Evolutionary conservation across 2,113 vertebrate species (phyloP), one percentile per base, ranked within the genome.

Genomic region (Lynx canadensis): DNA sequence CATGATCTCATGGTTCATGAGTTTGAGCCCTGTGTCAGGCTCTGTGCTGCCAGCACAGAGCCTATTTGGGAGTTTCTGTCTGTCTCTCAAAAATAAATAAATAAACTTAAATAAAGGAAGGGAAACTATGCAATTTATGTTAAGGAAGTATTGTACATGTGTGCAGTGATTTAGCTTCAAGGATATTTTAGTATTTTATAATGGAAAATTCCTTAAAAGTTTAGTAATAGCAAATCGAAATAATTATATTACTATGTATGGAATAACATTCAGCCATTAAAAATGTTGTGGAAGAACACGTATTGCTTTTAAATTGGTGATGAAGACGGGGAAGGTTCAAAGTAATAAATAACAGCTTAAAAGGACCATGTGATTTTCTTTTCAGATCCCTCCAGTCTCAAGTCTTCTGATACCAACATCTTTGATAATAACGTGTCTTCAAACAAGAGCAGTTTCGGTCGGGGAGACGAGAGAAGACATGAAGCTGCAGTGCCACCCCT

Each of bases 361-460:
- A 80, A 79, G 23, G 8, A 41, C 16, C 33, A 33, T 80, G 12
- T 94, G 7, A 69, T 83, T 98, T 78, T 98, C 85, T 98, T 95
- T 99, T 96, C 97, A 99, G 99, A 99, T 84, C 99, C 99, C n/a
- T 97, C 99, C 63, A 98, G 98, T 78, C 73, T 99, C 21, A 99
- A 98, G 92, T 96, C 99, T 88, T 98, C 99, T 50, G 99, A 99
- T 81, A 97, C 98, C 38, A 98, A 2, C 85, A 98, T 99, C 95
- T 99, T 99, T 73, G 99, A 99, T 82, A 97, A 97, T 71, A 98
- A 11, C 55, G 50, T 98, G 96, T 98, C 98, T 97, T 95, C 98
- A 9, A 99, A 93, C 65, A 99, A 99, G 97, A 99, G 96, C 89
- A 95, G 50, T 13, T 98, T 98, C 0, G 94, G 96, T 81, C 99